phyloP scores from a whole-genome alignment of 2,888 invertebrate species.

The Tholera decimalis region DNA sequence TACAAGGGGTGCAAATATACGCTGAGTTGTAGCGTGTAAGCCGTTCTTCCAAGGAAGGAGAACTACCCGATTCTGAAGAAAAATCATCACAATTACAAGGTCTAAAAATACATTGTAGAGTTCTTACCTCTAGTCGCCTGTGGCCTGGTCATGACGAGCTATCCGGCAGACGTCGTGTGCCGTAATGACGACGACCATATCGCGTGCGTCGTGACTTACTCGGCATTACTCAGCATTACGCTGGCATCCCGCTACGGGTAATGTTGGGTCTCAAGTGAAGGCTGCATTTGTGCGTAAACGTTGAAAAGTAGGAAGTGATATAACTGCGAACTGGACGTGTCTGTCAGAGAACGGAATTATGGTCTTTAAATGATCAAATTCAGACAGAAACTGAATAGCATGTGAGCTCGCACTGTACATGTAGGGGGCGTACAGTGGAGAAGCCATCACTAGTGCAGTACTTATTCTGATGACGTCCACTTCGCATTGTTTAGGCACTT shows the following conservation, averaged over 20 bases:
- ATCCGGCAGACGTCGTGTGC: conserved; percentile 24
- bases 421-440: too few species aligned
- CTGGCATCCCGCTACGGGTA: conserved; percentile 19
- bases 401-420: too few species aligned
- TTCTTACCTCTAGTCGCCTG: conserved; percentile 13
- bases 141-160: conserved; percentile 46
- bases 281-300: conserved; percentile 4
- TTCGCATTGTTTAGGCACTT: background rate
- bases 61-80: too few species aligned
- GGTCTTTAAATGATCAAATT: too few species aligned
- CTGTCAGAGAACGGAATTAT: too few species aligned
- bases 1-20: too few species aligned
- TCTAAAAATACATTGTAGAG: conserved; percentile 13
- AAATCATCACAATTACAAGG: conserved; percentile 3
- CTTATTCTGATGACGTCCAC: too few species aligned
- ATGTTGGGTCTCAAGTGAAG: conserved; percentile 24
- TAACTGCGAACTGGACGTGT: background rate
- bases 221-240: conserved; percentile 29
- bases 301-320: background rate
- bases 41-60: too few species aligned
- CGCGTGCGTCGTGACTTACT: conserved; percentile 57
- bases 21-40: too few species aligned
- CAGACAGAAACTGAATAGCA: too few species aligned
- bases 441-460: too few species aligned
- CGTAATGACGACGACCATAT: conserved; percentile 36